These are phyloP conservation scores for Chloroceryle inda DNA, from an alignment of 2,797 vertebrate species.

Conservation along the genomic window DNA sequence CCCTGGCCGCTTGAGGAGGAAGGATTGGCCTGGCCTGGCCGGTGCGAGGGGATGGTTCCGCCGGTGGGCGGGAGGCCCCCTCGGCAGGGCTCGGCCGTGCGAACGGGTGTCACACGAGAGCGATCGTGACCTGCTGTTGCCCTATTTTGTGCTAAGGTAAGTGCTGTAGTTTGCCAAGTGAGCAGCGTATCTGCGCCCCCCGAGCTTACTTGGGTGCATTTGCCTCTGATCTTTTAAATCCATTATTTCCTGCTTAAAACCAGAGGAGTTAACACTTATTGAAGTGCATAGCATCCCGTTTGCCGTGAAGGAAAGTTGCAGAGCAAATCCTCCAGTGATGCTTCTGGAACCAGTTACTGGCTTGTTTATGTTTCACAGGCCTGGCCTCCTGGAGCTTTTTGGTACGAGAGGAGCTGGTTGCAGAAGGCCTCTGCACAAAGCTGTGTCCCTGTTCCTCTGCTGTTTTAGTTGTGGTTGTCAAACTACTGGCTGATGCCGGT, in stretches of 20 bases:
- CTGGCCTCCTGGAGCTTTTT: neutral
- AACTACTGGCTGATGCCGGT: neutral
- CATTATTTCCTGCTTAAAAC: neutral
- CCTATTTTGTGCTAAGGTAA: fast-evolving
- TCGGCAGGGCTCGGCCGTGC: neutral
- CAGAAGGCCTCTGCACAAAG: neutral
- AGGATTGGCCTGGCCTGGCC: neutral
- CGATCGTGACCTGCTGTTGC: neutral
- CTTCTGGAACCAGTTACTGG: neutral
- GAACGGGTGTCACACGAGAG: fast-evolving
- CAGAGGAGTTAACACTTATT: neutral
- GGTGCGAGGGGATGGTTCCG: neutral
- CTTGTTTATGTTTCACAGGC: neutral
- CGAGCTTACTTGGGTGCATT: fast-evolving
- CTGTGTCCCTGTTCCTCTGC: fast-evolving
- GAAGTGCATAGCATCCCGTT: fast-evolving
- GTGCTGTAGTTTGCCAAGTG: fast-evolving
- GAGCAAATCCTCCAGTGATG: neutral
- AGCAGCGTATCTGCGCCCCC: fast-evolving
- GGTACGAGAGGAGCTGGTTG: fast-evolving
- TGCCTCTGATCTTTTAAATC: neutral
- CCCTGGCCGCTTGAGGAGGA: neutral
- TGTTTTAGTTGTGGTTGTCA: neutral
- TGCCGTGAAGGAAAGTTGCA: neutral
- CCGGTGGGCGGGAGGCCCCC: fast-evolving